Conservation (phyloP, 2,797 vertebrate genomes). For the Anguilla megastoma region DNA sequence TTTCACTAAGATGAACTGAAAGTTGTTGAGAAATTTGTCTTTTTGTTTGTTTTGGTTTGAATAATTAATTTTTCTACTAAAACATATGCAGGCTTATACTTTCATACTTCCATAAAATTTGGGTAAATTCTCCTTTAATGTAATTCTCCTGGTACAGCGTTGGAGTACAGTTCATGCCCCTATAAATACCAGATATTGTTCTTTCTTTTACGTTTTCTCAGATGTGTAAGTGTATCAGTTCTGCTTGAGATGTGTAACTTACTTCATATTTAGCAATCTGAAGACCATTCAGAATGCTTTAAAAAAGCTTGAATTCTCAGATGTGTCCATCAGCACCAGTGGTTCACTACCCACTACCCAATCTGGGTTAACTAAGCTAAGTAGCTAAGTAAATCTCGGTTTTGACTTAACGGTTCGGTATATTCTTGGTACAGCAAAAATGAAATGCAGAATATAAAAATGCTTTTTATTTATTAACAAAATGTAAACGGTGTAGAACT, state of each 20-base stretch:
- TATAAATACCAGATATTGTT: neutral
- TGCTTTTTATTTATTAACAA: neutral
- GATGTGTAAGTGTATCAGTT: neutral
- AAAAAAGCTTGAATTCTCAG: neutral
- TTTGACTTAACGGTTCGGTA: too few relatives aligned
- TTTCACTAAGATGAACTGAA: neutral
- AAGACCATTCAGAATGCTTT: neutral
- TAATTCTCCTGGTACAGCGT: too few relatives aligned
- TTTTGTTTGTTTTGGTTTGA: slow-evolving; percentile 2
- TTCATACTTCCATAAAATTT: neutral
- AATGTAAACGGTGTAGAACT: neutral
- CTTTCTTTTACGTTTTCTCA: neutral
- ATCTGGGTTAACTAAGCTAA: too few relatives aligned
- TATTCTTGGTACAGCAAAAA: too few relatives aligned
- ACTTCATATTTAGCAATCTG: neutral
- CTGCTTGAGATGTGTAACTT: neutral
- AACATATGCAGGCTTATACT: neutral
- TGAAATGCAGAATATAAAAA: too few relatives aligned
- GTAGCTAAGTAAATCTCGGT: too few relatives aligned
- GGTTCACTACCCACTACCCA: too few relatives aligned
- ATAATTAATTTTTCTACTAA: neutral
- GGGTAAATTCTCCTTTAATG: neutral
- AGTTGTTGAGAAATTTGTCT: neutral
- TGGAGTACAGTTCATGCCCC: too few relatives aligned
- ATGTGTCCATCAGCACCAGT: neutral